Conservation (phyloP, 2,888 invertebrate genomes). For the Micropterix aruncella region DNA sequence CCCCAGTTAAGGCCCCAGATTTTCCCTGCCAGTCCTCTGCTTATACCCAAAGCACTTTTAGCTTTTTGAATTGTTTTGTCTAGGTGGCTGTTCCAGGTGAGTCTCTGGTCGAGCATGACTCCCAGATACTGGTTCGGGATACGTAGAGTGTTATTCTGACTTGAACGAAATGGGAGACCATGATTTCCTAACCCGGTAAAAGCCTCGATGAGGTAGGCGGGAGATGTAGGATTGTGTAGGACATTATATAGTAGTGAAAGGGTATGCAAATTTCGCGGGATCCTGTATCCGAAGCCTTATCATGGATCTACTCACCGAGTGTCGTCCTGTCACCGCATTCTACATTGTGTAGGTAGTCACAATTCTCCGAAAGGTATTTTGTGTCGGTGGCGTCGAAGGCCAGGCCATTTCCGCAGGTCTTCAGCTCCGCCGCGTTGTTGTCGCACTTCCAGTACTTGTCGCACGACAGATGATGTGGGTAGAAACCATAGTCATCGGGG, state of each 20-base stretch:
- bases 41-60: too few species aligned
- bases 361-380: conserved; percentile 86
- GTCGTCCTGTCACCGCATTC: conserved; percentile 82
- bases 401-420: conserved; percentile 88
- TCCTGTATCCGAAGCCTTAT: too few species aligned
- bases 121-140: not conserved
- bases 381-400: conserved; percentile 83
- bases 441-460: conserved; percentile 96
- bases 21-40: too few species aligned
- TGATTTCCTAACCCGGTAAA: too few species aligned
- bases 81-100: too few species aligned
- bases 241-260: conserved; percentile 6
- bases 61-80: too few species aligned
- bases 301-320: conserved; percentile 55
- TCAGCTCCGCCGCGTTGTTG: conserved; percentile 73
- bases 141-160: conserved; percentile 5
- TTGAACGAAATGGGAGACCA: too few species aligned
- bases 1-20: too few species aligned
- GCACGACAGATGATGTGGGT: conserved; percentile 78
- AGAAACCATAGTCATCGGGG: conserved; percentile 89
- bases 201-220: too few species aligned
- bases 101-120: too few species aligned
- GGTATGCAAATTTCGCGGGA: conserved; percentile 5
- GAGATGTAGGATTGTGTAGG: too few species aligned
- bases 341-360: conserved; percentile 90